Conservation (phyloP, 2,113 vertebrate species). For the Rhinichthys klamathensis region DNA sequence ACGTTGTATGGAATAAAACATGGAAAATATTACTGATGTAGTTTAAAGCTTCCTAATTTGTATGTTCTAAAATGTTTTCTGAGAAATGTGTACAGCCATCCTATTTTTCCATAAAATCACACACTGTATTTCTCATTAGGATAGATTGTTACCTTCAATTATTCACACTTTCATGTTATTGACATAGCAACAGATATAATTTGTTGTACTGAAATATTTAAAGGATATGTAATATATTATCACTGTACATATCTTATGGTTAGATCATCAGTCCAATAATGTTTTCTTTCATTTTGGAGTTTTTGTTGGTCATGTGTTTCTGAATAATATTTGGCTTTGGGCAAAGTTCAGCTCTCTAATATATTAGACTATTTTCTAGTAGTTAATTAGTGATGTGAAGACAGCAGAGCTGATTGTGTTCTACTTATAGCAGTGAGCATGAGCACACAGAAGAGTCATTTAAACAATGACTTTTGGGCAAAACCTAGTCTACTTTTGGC, state of each 20-base stretch:
- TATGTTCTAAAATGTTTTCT: too few species aligned
- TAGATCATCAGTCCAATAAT: neutral
- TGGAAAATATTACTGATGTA: neutral
- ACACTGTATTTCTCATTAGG: neutral
- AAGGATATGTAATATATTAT: too few species aligned
- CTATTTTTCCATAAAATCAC: neutral
- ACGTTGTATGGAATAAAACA: neutral
- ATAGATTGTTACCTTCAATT: neutral
- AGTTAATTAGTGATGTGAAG: neutral
- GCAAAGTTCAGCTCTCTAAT: neutral
- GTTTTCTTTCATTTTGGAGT: neutral
- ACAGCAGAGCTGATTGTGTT: neutral
- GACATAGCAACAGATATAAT: neutral
- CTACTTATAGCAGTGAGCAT: neutral
- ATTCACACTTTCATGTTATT: neutral
- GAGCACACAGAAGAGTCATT: too few species aligned
- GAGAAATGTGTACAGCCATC: neutral
- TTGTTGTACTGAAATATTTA: neutral
- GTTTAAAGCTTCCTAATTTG: neutral
- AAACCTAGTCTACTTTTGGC: neutral
- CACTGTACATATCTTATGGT: too few species aligned
- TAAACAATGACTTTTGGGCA: neutral
- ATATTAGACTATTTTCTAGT: neutral
- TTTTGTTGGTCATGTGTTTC: neutral
- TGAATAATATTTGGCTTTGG: neutral